These are phyloP conservation scores for Lanius collurio DNA, from an alignment of 2,113 vertebrate genomes.

Conservation along the genomic window DNA sequence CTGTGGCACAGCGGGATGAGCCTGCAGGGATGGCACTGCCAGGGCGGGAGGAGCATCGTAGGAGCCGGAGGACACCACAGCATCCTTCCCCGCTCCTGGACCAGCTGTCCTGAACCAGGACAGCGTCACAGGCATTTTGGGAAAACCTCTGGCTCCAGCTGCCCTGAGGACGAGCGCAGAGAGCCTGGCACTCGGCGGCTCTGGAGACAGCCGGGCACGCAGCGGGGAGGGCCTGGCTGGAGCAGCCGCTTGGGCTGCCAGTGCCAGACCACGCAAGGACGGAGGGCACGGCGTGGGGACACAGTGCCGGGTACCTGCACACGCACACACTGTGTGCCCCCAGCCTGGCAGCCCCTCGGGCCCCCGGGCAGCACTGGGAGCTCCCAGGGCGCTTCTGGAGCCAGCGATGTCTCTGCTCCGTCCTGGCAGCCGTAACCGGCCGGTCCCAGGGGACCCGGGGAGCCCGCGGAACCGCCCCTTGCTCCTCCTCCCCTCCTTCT, in stretches of 20 bases:
- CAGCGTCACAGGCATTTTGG: accelerated
- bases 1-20: accelerated
- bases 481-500: slow-evolving; percentile 21
- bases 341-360: accelerated
- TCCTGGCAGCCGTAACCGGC: slow-evolving; percentile 36
- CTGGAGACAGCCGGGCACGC: slow-evolving; percentile 22
- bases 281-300: background rate
- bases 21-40: background rate
- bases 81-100: background rate
- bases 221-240: background rate
- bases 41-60: accelerated
- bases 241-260: slow-evolving; percentile 1
- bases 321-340: accelerated
- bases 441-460: background rate
- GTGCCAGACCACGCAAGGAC: background rate
- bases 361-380: background rate
- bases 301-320: accelerated
- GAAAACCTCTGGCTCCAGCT: background rate
- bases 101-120: background rate
- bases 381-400: background rate
- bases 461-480: background rate
- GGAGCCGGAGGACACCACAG: background rate
- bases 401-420: background rate
- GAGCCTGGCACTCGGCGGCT: background rate
- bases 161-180: background rate